Conservation (phyloP, 2,888 invertebrate species). For the Eupithecia centaureata region DNA sequence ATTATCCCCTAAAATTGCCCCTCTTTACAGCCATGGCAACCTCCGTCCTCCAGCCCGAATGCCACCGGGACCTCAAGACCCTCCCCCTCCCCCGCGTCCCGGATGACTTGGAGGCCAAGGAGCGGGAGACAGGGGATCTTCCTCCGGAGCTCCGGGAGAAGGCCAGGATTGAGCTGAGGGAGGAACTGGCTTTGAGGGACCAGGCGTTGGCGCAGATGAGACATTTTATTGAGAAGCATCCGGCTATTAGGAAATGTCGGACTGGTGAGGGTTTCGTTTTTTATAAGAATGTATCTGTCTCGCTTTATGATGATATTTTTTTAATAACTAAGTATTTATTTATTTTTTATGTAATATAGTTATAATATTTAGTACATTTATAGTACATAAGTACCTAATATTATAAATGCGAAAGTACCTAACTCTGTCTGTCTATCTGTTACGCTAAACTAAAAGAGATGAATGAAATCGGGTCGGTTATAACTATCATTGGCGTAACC, state of each 20-base stretch:
- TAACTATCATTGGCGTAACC: no score
- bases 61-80: slow-evolving; percentile 65
- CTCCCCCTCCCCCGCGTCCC: slow-evolving; percentile 63
- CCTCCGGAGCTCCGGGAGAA: slow-evolving; percentile 84
- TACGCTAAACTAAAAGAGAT: no score
- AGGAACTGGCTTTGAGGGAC: slow-evolving; percentile 89
- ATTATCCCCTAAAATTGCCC: neutral
- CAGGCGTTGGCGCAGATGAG: slow-evolving; percentile 91
- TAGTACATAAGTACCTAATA: no score
- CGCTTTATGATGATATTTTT: no score
- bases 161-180: slow-evolving; percentile 90
- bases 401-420: no score
- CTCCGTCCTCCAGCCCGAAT: slow-evolving; percentile 75
- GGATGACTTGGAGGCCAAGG: slow-evolving; percentile 73
- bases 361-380: no score
- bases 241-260: slow-evolving; percentile 91
- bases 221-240: slow-evolving; percentile 93
- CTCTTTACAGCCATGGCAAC: slow-evolving; percentile 62
- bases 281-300: no score
- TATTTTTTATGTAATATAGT: no score
- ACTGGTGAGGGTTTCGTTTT: slow-evolving; percentile 85
- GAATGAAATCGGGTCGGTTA: no score
- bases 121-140: slow-evolving; percentile 73
- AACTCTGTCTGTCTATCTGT: no score
- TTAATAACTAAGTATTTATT: no score